Conservation (phyloP, 2,113 vertebrate genomes). For the Hiodon alosoides region DNA sequence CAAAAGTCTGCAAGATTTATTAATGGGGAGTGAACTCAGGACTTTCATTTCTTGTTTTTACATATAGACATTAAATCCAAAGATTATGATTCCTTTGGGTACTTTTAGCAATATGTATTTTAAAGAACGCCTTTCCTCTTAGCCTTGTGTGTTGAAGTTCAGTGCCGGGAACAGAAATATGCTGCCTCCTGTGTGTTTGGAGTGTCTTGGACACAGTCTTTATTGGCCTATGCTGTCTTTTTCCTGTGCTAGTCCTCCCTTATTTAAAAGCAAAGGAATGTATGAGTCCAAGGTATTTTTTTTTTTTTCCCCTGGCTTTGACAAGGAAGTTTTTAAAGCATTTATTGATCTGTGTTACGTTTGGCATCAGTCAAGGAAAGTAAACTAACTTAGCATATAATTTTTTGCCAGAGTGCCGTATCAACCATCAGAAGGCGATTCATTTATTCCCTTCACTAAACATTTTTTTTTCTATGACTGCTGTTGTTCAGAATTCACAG, state of each 20-base stretch:
- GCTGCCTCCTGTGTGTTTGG: neutral
- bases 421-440: slow-evolving; percentile 1
- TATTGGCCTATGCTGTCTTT: neutral
- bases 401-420: neutral
- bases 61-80: neutral
- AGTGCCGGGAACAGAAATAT: neutral
- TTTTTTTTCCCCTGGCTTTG: slow-evolving; percentile 6
- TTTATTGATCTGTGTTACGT: slow-evolving; percentile 12
- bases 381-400: neutral
- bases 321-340: slow-evolving; percentile 6
- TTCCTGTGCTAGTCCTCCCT: neutral
- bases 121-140: neutral
- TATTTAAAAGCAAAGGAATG: slow-evolving; percentile 5
- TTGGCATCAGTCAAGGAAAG: slow-evolving; percentile 1
- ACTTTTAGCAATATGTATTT: neutral
- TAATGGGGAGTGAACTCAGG: no score
- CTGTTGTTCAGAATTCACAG: slow-evolving; percentile 57
- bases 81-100: neutral
- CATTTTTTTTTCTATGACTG: slow-evolving; percentile 14
- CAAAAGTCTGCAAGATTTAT: no score
- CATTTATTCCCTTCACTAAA: neutral
- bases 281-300: slow-evolving; percentile 1
- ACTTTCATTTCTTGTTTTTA: neutral
- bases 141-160: neutral
- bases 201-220: neutral